Conservation (phyloP, 2,888 invertebrate species). For the Baccha elongata region DNA sequence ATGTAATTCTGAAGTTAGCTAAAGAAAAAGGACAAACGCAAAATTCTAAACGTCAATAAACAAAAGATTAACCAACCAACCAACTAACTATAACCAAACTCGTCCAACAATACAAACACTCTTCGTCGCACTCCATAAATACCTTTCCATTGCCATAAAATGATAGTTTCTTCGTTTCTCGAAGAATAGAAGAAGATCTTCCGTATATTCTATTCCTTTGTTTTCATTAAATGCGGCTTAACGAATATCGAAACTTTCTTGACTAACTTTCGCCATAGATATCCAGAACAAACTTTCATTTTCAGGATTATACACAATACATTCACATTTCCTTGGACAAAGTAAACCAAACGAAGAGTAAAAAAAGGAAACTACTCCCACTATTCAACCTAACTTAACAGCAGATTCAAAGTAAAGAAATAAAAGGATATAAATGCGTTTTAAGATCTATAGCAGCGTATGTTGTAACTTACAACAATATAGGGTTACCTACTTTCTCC, state of each 20-base stretch:
- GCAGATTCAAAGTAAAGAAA: constrained; percentile 8
- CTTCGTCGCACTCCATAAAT: constrained; percentile 11
- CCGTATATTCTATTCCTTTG: constrained; percentile 43
- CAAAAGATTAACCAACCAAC: not conserved
- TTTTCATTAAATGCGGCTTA: constrained; percentile 74
- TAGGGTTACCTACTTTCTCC: constrained; percentile 43
- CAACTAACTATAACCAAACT: not conserved
- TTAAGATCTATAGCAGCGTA: constrained; percentile 43
- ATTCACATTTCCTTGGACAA: constrained; percentile 56
- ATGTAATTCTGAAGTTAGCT: no score
- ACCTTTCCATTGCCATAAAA: constrained; percentile 11
- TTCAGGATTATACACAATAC: constrained; percentile 63
- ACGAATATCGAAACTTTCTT: constrained; percentile 70
- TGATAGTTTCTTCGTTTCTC: constrained; percentile 1
- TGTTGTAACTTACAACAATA: constrained; percentile 34
- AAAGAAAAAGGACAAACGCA: not conserved
- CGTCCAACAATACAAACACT: not conserved
- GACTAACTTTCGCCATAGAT: constrained; percentile 64
- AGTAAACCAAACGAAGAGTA: constrained; percentile 31
- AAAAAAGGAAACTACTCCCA: not conserved
- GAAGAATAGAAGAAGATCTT: constrained; percentile 7
- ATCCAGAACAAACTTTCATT: constrained; percentile 63
- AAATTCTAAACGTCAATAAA: constrained; percentile 15
- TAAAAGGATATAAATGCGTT: constrained; percentile 62
- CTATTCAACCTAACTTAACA: not conserved